These are phyloP conservation scores for Notamacropus eugenii DNA, from an alignment of 2,797 vertebrate species.

Conservation along the genomic window DNA sequence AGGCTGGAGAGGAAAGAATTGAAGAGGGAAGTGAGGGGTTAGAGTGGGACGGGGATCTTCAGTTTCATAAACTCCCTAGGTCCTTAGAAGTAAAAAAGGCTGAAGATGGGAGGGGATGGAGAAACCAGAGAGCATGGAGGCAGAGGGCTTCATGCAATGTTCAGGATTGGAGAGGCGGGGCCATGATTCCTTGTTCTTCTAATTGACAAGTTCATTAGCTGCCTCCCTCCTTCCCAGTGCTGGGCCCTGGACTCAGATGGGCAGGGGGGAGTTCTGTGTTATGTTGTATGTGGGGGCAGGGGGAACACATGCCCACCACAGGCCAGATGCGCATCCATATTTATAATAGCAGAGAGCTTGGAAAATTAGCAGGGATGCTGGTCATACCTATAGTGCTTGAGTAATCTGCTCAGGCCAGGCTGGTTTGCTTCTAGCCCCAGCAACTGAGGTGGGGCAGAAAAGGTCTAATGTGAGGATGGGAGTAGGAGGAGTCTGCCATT, in stretches of 20 bases:
- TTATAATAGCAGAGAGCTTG: constrained; percentile 47
- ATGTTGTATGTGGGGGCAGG: background rate
- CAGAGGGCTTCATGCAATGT: background rate
- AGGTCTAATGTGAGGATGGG: background rate
- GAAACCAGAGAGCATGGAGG: background rate
- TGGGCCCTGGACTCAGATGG: background rate
- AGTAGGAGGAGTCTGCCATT: background rate
- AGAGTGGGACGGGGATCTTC: background rate
- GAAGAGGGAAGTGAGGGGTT: background rate
- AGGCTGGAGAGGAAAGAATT: background rate
- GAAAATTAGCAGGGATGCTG: constrained; percentile 33
- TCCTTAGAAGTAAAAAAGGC: background rate
- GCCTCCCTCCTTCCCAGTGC: background rate
- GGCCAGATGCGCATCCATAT: constrained; percentile 68
- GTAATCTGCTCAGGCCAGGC: constrained; percentile 50
- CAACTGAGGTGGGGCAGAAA: background rate
- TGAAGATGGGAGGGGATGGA: background rate
- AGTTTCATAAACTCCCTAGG: background rate
- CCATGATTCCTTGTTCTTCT: constrained; percentile 18
- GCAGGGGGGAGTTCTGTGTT: background rate
- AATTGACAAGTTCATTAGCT: background rate
- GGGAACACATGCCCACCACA: constrained; percentile 9
- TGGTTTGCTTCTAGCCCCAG: constrained; percentile 11
- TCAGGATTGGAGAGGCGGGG: background rate
- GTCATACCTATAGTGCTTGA: background rate